Evolutionary conservation across 2,888 invertebrate genomes (phyloP).

Genomic region (Agriotes lineatus): DNA sequence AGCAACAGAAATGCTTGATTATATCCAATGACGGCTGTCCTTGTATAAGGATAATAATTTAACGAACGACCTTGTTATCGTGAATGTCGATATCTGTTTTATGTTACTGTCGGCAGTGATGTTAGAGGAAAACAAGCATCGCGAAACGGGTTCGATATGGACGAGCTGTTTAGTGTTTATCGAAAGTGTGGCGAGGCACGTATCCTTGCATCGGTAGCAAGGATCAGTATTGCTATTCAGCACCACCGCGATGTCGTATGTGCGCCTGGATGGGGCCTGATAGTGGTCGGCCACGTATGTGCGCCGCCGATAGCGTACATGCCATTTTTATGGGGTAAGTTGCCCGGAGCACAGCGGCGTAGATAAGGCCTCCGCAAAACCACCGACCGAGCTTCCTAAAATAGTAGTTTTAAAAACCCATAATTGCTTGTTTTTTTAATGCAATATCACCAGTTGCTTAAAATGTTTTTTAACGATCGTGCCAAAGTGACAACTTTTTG

Average conservation of each 20-base stretch:
- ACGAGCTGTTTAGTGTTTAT: conserved; percentile 32
- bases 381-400: too few species aligned
- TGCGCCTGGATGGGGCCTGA: conserved; percentile 41
- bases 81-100: too few species aligned
- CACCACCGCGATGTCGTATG: conserved; percentile 40
- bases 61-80: too few species aligned
- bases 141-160: conserved; percentile 1
- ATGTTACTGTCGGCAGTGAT: conserved; percentile 18
- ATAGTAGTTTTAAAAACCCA: too few species aligned
- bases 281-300: conserved; percentile 44
- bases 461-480: too few species aligned
- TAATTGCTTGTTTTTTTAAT: too few species aligned
- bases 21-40: too few species aligned
- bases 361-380: too few species aligned
- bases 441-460: too few species aligned
- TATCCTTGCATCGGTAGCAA: conserved; percentile 30
- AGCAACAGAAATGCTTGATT: too few species aligned
- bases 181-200: conserved; percentile 25
- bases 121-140: conserved; percentile 9
- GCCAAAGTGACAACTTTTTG: too few species aligned
- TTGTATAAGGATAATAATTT: too few species aligned
- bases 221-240: conserved; percentile 37
- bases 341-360: conserved; percentile 33
- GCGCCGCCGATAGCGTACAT: conserved; percentile 43
- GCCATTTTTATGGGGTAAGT: conserved; percentile 42